A percentile compares a stretch with the other conserved stretches of the same genome.
These are phyloP conservation scores for Sminthopsis crassicaudata DNA, from an alignment of 2,113 vertebrate genomes.

Conservation along the genomic window DNA sequence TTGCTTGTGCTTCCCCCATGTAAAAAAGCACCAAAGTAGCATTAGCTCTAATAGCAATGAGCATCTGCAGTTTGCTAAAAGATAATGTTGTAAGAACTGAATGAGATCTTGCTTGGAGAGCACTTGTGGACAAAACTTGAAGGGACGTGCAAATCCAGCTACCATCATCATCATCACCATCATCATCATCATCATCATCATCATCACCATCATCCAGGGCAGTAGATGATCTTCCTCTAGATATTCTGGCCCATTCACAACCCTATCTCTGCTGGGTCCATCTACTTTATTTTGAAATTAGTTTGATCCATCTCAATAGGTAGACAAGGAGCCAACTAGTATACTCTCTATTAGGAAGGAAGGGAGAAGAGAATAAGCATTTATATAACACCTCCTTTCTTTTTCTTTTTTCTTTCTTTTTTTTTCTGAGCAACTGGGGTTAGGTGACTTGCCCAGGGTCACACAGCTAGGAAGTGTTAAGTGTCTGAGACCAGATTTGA, in stretches of 20 bases:
- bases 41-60: rapidly evolving
- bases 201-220: neutral
- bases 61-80: neutral
- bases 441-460: no score
- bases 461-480: no score
- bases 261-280: neutral
- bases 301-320: neutral
- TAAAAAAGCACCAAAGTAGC: neutral
- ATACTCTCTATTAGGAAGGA: neutral
- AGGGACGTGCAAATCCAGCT: neutral
- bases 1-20: neutral
- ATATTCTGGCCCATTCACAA: neutral
- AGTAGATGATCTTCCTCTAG: neutral
- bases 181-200: neutral
- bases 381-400: neutral
- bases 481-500: no score
- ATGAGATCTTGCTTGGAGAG: neutral
- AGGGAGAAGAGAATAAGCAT: neutral
- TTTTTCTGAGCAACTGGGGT: no score
- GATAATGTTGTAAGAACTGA: neutral
- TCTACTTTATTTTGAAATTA: neutral
- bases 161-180: neutral
- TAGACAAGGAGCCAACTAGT: neutral
- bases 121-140: neutral
- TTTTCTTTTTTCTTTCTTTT: no score